Conservation (phyloP, 2,797 vertebrate species). For the Microcaecilia unicolor region DNA sequence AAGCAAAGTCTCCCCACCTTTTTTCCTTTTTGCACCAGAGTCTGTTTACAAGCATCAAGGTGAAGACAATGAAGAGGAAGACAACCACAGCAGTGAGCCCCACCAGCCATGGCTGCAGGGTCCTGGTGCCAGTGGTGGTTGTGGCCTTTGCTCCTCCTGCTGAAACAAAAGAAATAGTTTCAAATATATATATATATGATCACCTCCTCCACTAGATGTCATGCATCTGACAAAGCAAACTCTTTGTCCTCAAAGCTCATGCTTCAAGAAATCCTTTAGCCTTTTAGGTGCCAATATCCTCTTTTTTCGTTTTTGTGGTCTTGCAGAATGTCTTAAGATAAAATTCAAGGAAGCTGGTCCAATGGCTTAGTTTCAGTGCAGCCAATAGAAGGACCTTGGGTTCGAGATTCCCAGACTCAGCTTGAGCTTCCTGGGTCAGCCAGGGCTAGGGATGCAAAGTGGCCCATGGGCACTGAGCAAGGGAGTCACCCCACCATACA, state of each 20-base stretch:
- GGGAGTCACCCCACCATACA: not conserved
- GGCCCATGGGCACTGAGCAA: not conserved
- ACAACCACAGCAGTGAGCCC: constrained; percentile 61
- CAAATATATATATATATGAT: not conserved
- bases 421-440: not conserved
- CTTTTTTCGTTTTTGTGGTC: too few species aligned
- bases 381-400: too few species aligned
- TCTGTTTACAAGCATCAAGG: constrained; percentile 49
- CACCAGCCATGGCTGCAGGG: constrained; percentile 68
- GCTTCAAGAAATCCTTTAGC: too few species aligned
- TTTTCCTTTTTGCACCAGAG: constrained; percentile 50
- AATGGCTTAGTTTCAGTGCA: too few species aligned
- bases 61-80: constrained; percentile 73
- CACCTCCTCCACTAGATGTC: too few species aligned
- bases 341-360: too few species aligned
- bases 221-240: too few species aligned
- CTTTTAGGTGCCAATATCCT: too few species aligned
- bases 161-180: not conserved
- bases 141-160: not conserved
- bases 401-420: too few species aligned
- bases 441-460: not conserved
- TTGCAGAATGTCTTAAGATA: too few species aligned
- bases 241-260: too few species aligned
- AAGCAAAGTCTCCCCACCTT: constrained; percentile 22
- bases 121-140: not conserved